Conservation (phyloP, 2,888 invertebrate genomes). For the Dasypolia templi region DNA sequence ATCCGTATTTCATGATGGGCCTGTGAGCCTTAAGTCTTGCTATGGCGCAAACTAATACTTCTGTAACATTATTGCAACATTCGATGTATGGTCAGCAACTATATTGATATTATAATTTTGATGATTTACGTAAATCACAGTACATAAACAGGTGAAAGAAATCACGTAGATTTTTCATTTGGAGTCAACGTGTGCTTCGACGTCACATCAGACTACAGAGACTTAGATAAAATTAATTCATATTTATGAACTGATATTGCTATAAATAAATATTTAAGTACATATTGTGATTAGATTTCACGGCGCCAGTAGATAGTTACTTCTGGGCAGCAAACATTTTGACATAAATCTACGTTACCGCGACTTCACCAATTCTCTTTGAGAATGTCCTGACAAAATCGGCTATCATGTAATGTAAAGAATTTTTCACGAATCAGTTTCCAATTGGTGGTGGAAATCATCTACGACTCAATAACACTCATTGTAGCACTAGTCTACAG, state of each 20-base stretch:
- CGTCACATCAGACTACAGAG: constrained; percentile 31
- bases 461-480: background rate
- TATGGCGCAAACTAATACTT: constrained; percentile 60
- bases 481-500: background rate
- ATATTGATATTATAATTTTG: constrained; percentile 24
- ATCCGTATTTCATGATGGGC: constrained; percentile 43
- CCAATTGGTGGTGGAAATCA: background rate
- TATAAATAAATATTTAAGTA: constrained; percentile 32
- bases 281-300: constrained; percentile 51
- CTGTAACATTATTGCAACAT: constrained; percentile 46
- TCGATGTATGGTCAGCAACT: constrained; percentile 51
- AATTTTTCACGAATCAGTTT: background rate
- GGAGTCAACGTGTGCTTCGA: constrained; percentile 15
- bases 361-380: background rate
- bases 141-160: constrained; percentile 48
- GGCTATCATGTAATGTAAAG: background rate
- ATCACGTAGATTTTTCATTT: constrained; percentile 18
- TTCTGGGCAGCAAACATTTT: constrained; percentile 20
- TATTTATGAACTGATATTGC: constrained; percentile 39
- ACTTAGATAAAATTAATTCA: constrained; percentile 45
- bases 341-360: background rate
- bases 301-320: constrained; percentile 42
- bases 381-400: background rate
- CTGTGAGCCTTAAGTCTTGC: constrained; percentile 42
- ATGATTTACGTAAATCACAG: constrained; percentile 21